Base-by-base conservation (phyloP, 2,113 vertebrate species). In the Lamprotornis superbus region DNA sequence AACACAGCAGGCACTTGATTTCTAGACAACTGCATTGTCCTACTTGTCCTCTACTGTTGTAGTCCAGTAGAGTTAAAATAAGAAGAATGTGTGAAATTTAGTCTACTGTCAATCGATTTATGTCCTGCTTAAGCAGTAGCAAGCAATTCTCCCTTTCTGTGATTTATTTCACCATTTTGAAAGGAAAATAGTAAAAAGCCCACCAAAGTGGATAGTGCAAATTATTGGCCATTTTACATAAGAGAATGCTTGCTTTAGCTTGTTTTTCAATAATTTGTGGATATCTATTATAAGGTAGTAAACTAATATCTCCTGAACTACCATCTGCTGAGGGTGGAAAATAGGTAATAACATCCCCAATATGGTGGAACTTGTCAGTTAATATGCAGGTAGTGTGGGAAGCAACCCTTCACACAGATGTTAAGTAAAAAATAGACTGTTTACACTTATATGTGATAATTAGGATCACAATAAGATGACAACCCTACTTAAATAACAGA, bases 381-480 rank as follows among this genome's bases (percentile, higher is more conserved):
- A 94, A 78, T 68, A 68, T 10, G 60, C 64, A 95, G 69, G 57
- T 90, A 64, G 83, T 64, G 93, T 97, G 90, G 94, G 93, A 96
- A 96, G 85, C 57, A 83, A 60, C 31, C 83, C 87, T 97, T 95
- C 84, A 93, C 83, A 75, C 78, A 97, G 91, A 89, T 93, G 92
- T 94, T 91, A 95, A 81, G 57, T 57, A 16, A 90, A 96, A 96
- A 97, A 94, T 65, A 97, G 83, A 84, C 2, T 73, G 46, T 42
- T 93, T 77, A 79, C 78, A 91, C n/a, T 89, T 77, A 50, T 49
- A 39, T 28, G 68, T 69, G 56, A 84, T 95, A 69, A 84, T 79
- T 89, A 73, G 18, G 35, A 91, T 94, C 77, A 83, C 67, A 95
- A 47, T 83, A 77, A 84, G 12, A 90, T 46, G 74, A 82, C 65